Evolutionary conservation across 2,113 vertebrate genomes (phyloP).

Genomic region (Leptodactylus fuscus): DNA sequence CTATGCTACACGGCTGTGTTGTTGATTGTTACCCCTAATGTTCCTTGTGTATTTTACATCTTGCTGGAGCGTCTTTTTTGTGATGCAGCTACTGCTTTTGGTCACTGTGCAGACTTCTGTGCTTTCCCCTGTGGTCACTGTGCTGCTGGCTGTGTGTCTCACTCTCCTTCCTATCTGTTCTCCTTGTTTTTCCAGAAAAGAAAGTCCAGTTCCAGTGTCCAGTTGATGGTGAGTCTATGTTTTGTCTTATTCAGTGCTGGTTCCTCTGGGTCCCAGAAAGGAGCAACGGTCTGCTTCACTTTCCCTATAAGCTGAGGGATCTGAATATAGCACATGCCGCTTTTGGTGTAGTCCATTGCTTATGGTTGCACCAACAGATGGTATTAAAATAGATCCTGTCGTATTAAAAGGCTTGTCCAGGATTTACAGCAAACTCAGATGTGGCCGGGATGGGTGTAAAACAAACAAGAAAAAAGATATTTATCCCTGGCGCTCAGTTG

Average conservation of each 20-base stretch:
- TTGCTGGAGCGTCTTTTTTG: conserved; percentile 43
- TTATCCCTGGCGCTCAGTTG: no score
- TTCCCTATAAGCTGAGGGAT: not conserved
- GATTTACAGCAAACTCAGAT: no score
- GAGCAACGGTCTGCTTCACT: conserved; percentile 10
- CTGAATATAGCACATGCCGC: not conserved
- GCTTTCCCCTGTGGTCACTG: conserved; percentile 50
- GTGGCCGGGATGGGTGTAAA: no score
- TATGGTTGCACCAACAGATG: not conserved
- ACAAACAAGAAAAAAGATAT: no score
- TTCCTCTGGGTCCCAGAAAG: conserved; percentile 73
- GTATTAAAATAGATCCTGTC: no score
- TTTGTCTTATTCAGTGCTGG: conserved; percentile 78
- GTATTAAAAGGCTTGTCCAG: no score
- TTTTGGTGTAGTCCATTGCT: not conserved
- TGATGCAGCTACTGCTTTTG: conserved; percentile 12
- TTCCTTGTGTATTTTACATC: conserved; percentile 56
- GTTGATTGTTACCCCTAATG: conserved; percentile 5
- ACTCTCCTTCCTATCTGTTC: conserved; percentile 87
- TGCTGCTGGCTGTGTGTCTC: conserved; percentile 78
- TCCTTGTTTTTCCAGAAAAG: conserved; percentile 94
- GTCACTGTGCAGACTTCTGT: conserved; percentile 21
- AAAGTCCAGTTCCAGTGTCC: conserved; percentile 93
- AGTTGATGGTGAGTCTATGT: conserved; percentile 91
- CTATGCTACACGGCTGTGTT: conserved; percentile 1